phyloP scores from a whole-genome alignment of 2,888 invertebrate species.

The Phyto melanocephala region DNA sequence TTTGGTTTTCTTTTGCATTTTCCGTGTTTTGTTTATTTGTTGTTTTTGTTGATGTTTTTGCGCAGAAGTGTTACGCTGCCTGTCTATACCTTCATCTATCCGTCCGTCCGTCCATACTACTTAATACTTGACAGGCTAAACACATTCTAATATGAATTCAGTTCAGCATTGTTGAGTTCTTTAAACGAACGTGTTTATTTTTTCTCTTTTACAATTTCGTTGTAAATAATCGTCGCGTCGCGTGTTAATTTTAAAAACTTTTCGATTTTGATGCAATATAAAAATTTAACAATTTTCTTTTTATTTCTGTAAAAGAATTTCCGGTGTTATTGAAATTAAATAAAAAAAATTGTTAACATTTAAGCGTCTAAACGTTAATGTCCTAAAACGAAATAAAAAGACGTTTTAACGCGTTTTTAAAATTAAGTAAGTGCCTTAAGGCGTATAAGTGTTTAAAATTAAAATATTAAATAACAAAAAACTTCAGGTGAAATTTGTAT shows the following conservation, averaged over 20 bases:
- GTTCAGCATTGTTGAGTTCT: conserved; percentile 67
- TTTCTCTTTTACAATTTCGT: conserved; percentile 39
- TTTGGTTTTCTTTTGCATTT: conserved; percentile 51
- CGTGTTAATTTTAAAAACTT: conserved; percentile 29
- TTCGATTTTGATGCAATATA: background rate
- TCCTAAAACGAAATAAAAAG: background rate
- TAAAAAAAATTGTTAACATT: conserved; percentile 9
- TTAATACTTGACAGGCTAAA: conserved; percentile 50
- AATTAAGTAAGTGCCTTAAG: background rate
- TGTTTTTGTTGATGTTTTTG: conserved; percentile 51
- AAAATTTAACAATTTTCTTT: background rate
- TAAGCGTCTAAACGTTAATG: background rate
- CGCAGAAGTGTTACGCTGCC: conserved; percentile 64
- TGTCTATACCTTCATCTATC: conserved; percentile 18
- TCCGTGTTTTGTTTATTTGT: conserved; percentile 3
- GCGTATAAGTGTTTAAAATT: conserved; percentile 21
- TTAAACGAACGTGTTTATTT: conserved; percentile 64
- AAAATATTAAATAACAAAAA: background rate
- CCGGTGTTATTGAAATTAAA: conserved; percentile 18
- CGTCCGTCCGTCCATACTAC: conserved; percentile 32
- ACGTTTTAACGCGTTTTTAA: conserved; percentile 20
- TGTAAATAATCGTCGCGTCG: conserved; percentile 52
- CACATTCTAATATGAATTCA: conserved; percentile 58
- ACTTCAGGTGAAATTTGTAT: conserved; percentile 3
- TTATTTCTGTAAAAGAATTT: conserved; percentile 20